Evolutionary conservation across 2,797 vertebrate genomes (phyloP).

Genomic region (Lycodopsis pacificus): DNA sequence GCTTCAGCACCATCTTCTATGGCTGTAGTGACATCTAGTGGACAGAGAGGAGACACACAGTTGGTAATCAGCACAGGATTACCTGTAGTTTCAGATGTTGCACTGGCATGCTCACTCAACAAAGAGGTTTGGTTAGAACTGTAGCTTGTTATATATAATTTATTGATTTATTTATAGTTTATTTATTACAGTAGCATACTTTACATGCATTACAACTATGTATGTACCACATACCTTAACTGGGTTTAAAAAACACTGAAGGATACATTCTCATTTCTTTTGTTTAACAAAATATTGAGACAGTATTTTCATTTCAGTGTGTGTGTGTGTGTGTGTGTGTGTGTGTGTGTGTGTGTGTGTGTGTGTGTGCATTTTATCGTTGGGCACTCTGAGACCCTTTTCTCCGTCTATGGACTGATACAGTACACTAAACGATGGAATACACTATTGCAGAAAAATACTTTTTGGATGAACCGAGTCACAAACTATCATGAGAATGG

Average conservation of each 20-base stretch:
- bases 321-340: not conserved
- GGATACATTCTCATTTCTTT: not conserved
- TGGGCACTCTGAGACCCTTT: not conserved
- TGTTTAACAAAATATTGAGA: not conserved
- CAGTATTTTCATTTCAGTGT: not conserved
- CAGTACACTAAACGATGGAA: not conserved
- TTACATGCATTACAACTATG: not conserved
- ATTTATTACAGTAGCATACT: not conserved
- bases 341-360: not conserved
- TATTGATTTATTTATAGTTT: not conserved
- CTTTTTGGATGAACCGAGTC: not conserved
- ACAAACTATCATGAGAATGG: not conserved
- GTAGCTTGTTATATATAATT: not conserved
- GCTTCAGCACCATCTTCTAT: constrained; percentile 47
- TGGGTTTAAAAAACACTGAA: not conserved
- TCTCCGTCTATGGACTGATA: not conserved
- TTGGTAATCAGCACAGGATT: constrained; percentile 6
- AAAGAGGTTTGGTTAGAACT: not conserved
- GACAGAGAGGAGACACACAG: constrained; percentile 56
- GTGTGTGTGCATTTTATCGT: not conserved
- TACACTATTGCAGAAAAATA: not conserved
- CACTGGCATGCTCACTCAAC: not conserved
- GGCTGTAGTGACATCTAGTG: constrained; percentile 74
- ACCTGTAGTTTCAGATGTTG: not conserved
- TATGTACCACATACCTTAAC: not conserved